Percentiles rank a stretch among this genome's conserved stretches.
Evolutionary conservation across 2,888 invertebrate species (phyloP).

Genomic region (Pseudoips prasinana): DNA sequence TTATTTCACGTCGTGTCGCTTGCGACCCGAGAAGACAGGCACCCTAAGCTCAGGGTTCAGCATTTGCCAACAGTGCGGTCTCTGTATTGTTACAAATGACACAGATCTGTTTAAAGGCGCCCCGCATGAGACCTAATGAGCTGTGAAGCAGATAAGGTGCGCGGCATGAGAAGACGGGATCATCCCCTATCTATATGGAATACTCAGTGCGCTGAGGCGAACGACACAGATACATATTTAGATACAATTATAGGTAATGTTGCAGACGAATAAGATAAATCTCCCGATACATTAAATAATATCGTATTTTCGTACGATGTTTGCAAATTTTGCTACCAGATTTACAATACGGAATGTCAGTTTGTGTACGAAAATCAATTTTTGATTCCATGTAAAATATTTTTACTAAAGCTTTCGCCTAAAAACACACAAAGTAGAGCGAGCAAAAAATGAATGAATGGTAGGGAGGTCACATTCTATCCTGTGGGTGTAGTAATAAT

Average conservation of each 20-base stretch:
- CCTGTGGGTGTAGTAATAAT: constrained; percentile 54
- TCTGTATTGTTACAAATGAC: constrained; percentile 77
- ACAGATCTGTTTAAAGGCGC: constrained; percentile 64
- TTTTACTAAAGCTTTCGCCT: constrained; percentile 21
- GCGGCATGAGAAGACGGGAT: constrained; percentile 65
- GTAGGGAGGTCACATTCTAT: constrained; percentile 42
- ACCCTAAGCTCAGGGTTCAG: constrained; percentile 67
- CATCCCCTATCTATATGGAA: constrained; percentile 65
- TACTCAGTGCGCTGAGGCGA: constrained; percentile 55
- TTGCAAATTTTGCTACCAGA: constrained; percentile 11
- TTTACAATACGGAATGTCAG: too few species aligned
- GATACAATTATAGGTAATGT: constrained; percentile 32
- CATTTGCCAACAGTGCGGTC: constrained; percentile 66
- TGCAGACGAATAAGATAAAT: constrained; percentile 38
- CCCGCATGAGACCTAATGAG: constrained; percentile 75
- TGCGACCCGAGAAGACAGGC: constrained; percentile 56
- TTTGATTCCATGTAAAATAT: constrained; percentile 21
- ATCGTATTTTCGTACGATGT: constrained; percentile 9
- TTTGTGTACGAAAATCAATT: too few species aligned
- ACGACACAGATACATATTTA: constrained; percentile 42
- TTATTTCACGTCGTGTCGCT: constrained; percentile 55
- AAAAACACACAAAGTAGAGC: constrained; percentile 25
- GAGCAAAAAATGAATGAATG: constrained; percentile 37
- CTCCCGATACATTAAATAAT: constrained; percentile 18
- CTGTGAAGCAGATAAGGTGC: constrained; percentile 83